Conservation (phyloP, 2,113 vertebrate species). For the Lycocorax pyrrhopterus region DNA sequence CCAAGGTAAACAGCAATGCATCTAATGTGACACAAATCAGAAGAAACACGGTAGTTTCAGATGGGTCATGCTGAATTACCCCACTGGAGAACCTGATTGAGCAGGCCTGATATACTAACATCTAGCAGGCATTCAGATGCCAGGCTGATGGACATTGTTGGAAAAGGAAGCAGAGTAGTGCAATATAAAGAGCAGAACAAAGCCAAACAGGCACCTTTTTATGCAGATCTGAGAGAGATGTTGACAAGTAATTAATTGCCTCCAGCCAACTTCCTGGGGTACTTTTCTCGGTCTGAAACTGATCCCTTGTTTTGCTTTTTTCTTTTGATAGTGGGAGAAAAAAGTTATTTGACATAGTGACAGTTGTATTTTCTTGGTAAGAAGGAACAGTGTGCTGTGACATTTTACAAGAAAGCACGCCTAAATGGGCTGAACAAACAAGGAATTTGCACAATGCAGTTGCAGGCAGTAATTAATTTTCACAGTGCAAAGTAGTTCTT, state of each 20-base stretch:
- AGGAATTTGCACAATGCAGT: slow-evolving; percentile 1
- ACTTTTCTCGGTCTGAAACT: slow-evolving; percentile 28
- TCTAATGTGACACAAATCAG: background rate
- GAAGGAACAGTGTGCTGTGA: slow-evolving; percentile 10
- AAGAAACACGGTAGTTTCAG: background rate
- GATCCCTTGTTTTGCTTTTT: slow-evolving; percentile 38
- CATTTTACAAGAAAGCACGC: background rate
- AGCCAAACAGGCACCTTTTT: slow-evolving; percentile 25
- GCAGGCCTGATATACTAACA: background rate
- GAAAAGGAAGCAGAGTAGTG: background rate
- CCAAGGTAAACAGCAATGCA: background rate
- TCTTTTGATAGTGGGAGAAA: background rate
- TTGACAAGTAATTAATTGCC: slow-evolving; percentile 48
- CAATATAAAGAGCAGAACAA: slow-evolving; percentile 3
- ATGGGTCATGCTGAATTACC: background rate
- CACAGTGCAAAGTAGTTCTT: background rate
- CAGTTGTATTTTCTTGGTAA: slow-evolving; percentile 30
- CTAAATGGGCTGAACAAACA: slow-evolving; percentile 8
- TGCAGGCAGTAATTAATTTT: slow-evolving; percentile 39
- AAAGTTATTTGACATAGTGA: background rate
- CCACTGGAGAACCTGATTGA: background rate
- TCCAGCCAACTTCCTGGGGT: background rate
- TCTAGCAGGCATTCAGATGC: background rate
- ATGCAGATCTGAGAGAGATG: slow-evolving; percentile 3
- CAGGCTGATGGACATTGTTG: background rate